Evolutionary conservation across 2,888 invertebrate species (phyloP).

Genomic region (Elegia similella): DNA sequence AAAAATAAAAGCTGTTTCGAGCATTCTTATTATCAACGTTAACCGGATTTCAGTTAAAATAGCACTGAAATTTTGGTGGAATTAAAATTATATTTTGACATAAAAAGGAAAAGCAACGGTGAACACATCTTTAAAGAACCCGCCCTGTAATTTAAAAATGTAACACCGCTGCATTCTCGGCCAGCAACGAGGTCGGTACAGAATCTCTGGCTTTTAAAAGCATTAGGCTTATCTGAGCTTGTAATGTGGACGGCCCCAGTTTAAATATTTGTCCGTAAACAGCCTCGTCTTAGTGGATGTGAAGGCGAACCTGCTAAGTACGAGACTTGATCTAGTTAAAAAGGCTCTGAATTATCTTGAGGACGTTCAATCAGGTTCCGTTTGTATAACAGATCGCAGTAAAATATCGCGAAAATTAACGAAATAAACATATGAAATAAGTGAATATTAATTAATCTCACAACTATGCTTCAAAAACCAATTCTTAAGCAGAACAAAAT

Average conservation of each 20-base stretch:
- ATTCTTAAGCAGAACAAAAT: too few relatives aligned
- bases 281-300: slow-evolving; percentile 47
- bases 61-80: neutral
- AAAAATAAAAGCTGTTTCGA: neutral
- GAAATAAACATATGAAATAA: too few relatives aligned
- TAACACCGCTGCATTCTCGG: slow-evolving; percentile 4
- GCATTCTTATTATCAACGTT: neutral
- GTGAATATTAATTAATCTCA: too few relatives aligned
- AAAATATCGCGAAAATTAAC: too few relatives aligned
- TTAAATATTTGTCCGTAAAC: slow-evolving; percentile 46
- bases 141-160: neutral
- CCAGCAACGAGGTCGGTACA: slow-evolving; percentile 3
- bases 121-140: neutral
- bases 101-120: neutral
- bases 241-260: slow-evolving; percentile 31
- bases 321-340: slow-evolving; percentile 35
- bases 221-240: slow-evolving; percentile 28
- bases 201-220: slow-evolving; percentile 5
- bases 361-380: too few relatives aligned
- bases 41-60: neutral
- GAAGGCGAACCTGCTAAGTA: slow-evolving; percentile 44
- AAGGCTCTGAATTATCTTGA: too few relatives aligned
- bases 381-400: too few relatives aligned
- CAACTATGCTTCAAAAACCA: too few relatives aligned
- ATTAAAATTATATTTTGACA: neutral